These are phyloP conservation scores for Pseudopodoces humilis DNA, from an alignment of 2,113 vertebrate genomes.

Conservation along the genomic window DNA sequence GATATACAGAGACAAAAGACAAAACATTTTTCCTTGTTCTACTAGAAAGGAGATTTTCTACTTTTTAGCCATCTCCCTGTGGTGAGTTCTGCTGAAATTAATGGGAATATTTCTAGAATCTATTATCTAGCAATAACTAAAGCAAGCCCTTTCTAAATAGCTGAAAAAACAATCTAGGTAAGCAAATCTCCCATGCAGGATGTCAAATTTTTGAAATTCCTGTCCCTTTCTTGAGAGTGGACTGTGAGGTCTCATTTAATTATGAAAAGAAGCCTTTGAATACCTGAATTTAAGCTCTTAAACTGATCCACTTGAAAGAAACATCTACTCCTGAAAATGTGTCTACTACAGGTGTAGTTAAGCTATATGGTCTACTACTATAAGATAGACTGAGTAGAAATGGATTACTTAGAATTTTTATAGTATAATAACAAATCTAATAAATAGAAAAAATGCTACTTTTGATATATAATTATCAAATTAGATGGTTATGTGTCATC, in stretches of 20 bases:
- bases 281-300: background rate
- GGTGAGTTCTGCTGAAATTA: background rate
- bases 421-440: background rate
- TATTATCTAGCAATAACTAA: background rate
- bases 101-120: background rate
- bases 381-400: background rate
- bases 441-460: background rate
- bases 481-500: background rate
- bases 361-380: background rate
- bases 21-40: background rate
- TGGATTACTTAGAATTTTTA: background rate
- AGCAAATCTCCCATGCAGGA: background rate
- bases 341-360: background rate
- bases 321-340: background rate
- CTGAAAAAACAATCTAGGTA: conserved; percentile 26
- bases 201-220: background rate
- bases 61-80: conserved; percentile 22
- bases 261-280: background rate
- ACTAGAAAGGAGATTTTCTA: conserved; percentile 7
- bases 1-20: background rate
- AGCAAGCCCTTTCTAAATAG: background rate
- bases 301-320: background rate
- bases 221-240: background rate
- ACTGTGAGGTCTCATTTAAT: background rate
- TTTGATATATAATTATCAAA: background rate